Evolutionary conservation across 2,797 vertebrate genomes (phyloP), one percentile per base, ranked within the genome.

Genomic region (Anguilla marmorata): DNA sequence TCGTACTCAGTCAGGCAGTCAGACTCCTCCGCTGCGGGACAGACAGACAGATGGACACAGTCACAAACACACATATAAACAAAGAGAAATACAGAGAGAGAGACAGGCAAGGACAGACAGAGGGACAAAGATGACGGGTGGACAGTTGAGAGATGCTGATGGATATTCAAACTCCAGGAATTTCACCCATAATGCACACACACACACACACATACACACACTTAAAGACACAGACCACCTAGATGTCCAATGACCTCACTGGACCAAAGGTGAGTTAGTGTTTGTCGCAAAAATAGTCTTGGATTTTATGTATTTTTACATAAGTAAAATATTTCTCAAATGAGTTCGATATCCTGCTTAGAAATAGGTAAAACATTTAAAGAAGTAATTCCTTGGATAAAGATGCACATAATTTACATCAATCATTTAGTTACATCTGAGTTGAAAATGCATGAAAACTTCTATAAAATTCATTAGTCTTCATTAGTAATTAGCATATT

Each of bases 1-100:
- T 99, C 98, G 0, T 97, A 97, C 91, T 98, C 98, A 0, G 97
- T 98, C 94, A 98, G 95, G 92, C 96, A 98, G 89, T 99, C 98
- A 0, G 98, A 99, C 90, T 98, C 97, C 87, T 98, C 98, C 7
- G 96, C 95, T 94, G 90, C 1, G 8, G 21, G 72, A 21, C 12
- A 69, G 21, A 37, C 30, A 84, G 82, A 56, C 58, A 63, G 58
- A 41, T 0, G 37, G 37, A 41, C 37, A 82, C 1, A 80, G 41
- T 21, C 37, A 80, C 1, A 9, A 12, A 14, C 33, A 74, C 30
- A 74, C 30, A 74, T 0, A 74, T 2, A 74, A 80, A 21, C 19
- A 80, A 21, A 52, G 0, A 52, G 50, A 52, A 52, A 52, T 7
- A 0, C 6, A 52, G 0, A 52, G 0, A 11, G 50, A 52, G 50